Evolutionary conservation across 2,888 invertebrate genomes (phyloP).

Genomic region (Amblyjoppa proteus): DNA sequence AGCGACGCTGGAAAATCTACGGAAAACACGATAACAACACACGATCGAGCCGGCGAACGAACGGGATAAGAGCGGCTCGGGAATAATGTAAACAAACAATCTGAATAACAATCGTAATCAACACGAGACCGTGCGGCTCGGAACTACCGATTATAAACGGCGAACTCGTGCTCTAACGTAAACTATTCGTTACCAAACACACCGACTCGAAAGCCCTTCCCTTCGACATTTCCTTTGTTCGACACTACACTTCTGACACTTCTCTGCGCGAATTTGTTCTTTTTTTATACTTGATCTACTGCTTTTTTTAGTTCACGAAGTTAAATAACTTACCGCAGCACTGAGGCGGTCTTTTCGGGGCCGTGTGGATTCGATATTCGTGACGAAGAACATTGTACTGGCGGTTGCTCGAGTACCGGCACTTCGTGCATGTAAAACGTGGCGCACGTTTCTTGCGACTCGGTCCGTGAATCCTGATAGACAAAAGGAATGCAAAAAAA

Average conservation of each 20-base stretch:
- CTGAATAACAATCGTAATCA: not conserved
- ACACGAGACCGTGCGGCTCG: not conserved
- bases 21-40: not conserved
- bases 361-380: conserved; percentile 73
- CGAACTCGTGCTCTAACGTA: not conserved
- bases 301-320: not conserved
- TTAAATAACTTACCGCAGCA: conserved; percentile 75
- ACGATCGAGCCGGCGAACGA: not conserved
- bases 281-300: not conserved
- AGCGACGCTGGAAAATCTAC: conserved; percentile 14
- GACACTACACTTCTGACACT: conserved; percentile 6
- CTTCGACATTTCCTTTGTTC: conserved; percentile 3
- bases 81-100: conserved; percentile 16
- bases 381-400: conserved; percentile 75
- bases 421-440: conserved; percentile 66
- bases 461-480: not conserved
- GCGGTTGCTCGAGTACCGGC: conserved; percentile 72
- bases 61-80: not conserved
- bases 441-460: not conserved
- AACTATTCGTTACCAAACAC: not conserved
- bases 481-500: not conserved
- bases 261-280: not conserved
- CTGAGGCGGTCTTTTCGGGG: not conserved
- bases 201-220: not conserved
- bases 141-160: not conserved